Percentiles rank a stretch among this genome's conserved stretches.
phyloP scores from a whole-genome alignment of 2,888 invertebrate genomes.

The Nymphalis urticae region DNA sequence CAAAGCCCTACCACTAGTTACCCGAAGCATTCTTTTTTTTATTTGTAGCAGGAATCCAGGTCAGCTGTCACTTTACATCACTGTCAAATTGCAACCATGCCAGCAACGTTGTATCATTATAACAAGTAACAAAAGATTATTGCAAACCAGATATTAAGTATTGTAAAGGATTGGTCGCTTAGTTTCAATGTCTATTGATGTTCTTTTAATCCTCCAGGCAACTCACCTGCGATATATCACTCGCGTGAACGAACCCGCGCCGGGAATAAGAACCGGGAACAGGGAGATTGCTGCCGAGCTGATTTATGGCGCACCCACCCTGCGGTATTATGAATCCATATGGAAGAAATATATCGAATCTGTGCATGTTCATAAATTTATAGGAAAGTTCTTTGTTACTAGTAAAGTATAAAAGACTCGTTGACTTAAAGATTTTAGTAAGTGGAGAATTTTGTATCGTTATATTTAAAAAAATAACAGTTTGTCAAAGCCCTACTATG shows the following conservation, averaged over 20 bases:
- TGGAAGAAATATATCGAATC: slow-evolving; percentile 7
- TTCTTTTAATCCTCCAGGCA: not conserved
- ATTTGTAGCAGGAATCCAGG: no score
- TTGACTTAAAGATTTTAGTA: no score
- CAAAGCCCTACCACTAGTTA: no score
- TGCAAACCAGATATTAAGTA: not conserved
- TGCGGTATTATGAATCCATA: slow-evolving; percentile 10
- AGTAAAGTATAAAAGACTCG: not conserved
- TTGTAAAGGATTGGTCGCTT: not conserved
- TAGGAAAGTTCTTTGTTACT: not conserved
- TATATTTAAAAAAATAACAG: no score
- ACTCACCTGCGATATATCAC: slow-evolving; percentile 1
- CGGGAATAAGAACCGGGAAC: slow-evolving; percentile 2
- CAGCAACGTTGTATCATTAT: no score
- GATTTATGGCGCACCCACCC: slow-evolving; percentile 4
- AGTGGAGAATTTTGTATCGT: no score
- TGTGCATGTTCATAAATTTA: slow-evolving; percentile 7
- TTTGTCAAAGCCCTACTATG: no score
- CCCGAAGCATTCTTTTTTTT: no score
- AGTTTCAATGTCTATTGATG: not conserved
- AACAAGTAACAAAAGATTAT: not conserved
- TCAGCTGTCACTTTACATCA: no score
- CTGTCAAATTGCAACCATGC: no score
- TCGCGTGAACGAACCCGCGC: not conserved
- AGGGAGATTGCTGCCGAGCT: slow-evolving; percentile 2